Evolutionary conservation across 2,888 invertebrate genomes (phyloP), one percentile per base, ranked within the genome.

Genomic region (Cotesia congregata): DNA sequence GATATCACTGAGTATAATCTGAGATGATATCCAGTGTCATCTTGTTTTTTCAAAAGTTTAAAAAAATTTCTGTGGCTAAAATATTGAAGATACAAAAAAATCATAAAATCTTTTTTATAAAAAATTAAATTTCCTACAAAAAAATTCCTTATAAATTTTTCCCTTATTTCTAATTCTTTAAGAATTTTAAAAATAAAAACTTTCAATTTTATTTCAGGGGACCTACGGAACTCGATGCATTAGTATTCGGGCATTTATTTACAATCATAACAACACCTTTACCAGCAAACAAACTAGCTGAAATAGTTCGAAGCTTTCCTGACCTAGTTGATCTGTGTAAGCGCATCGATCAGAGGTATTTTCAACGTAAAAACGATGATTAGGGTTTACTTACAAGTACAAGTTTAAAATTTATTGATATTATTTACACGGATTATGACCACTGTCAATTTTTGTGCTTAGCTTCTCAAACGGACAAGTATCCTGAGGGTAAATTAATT

Each of bases 241-340:
- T 99, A 59, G 96, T 97, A 0, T 99, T 98, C 91, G 99, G 98
- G 0, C 99, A 99, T 90, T 92, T 99, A n/a, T 99, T 95, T 90
- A 96, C 97, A 0, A 94, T 99, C 82, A 91, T 98, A 77, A 98
- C 98, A 6, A 98, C 97, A 5, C 93, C 95, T 1, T 91, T 98
- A 62, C 97, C 97, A 0, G 79, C 75, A 72, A 95, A 95, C 86
- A 92, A 93, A 79, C 91, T 99, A 72, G 96, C 96, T 0, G 93
- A 95, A 76, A 94, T 94, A 5, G 94, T 98, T 2, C 92, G 95
- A 79, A 92, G 93, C 74, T 95, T 95, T 89, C 92, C 93, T 0
- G 93, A 93, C 80, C 91, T 99, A 61, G 93, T 96, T n/a, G 92
- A 94, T 69, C 93, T 97, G 85, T 96, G 97, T 85, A 93, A 94